These are phyloP conservation scores for Bos javanicus DNA, from an alignment of 2,113 vertebrate species.

Conservation along the genomic window DNA sequence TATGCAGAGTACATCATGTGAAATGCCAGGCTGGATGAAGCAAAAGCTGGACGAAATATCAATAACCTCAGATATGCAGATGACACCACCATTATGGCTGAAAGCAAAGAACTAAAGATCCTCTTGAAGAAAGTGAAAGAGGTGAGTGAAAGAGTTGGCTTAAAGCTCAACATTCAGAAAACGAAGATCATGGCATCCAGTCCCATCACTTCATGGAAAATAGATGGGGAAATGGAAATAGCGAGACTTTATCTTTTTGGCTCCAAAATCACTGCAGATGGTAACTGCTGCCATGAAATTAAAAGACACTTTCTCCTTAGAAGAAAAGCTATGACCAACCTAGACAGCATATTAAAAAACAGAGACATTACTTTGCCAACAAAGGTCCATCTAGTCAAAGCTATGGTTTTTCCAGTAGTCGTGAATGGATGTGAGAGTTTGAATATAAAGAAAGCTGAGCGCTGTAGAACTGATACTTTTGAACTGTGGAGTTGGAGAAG, in stretches of 20 bases:
- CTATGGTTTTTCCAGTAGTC: neutral
- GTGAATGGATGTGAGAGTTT: neutral
- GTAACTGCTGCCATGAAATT: neutral
- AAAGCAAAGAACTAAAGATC: neutral
- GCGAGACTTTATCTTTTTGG: neutral
- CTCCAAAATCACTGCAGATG: neutral
- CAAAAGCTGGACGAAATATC: neutral
- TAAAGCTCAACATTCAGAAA: neutral
- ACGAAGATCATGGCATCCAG: neutral
- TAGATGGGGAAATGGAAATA: neutral
- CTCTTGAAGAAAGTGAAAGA: neutral
- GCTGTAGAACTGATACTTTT: fast-evolving
- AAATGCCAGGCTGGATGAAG: neutral
- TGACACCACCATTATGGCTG: neutral
- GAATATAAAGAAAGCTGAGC: neutral
- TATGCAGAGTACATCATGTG: neutral
- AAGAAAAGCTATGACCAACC: neutral
- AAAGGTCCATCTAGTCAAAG: neutral
- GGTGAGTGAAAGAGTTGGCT: neutral
- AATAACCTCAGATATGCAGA: neutral
- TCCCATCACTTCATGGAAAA: neutral
- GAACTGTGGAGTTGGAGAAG: neutral
- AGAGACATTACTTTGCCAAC: too few species aligned
- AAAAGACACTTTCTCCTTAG: neutral
- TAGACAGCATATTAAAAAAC: neutral